These are phyloP conservation scores for Todiramphus saurophagus DNA, from an alignment of 2,113 vertebrate genomes.

Conservation along the genomic window DNA sequence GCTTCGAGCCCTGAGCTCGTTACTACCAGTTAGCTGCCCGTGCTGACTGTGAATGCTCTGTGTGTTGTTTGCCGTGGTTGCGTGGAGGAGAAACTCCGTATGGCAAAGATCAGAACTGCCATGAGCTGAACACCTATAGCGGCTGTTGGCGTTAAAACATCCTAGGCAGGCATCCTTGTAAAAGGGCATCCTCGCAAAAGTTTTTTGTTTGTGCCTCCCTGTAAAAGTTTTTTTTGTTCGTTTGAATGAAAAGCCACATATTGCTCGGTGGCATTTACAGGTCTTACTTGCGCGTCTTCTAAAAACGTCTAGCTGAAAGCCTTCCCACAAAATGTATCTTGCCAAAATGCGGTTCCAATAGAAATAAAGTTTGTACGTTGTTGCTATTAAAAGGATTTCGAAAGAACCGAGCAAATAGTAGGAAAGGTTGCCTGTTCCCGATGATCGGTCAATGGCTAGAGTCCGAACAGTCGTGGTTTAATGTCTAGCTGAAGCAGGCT, in stretches of 20 bases:
- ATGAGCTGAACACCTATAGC: background rate
- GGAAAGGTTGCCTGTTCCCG: background rate
- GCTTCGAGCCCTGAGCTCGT: background rate
- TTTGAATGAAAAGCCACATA: background rate
- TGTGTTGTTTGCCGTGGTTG: rapidly evolving
- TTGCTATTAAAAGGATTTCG: background rate
- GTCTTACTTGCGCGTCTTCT: background rate
- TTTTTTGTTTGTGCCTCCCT: no score
- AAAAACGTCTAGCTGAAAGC: background rate
- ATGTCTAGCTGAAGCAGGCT: rapidly evolving
- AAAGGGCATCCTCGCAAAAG: background rate
- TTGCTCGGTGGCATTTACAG: background rate
- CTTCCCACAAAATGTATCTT: background rate
- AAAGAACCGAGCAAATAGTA: background rate
- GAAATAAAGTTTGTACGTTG: background rate
- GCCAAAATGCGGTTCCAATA: background rate
- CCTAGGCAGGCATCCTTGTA: rapidly evolving
- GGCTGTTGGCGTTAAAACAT: background rate
- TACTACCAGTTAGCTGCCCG: rapidly evolving
- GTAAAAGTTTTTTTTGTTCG: background rate
- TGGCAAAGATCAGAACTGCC: background rate
- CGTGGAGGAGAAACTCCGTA: rapidly evolving
- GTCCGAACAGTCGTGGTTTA: rapidly evolving
- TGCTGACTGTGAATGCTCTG: rapidly evolving
- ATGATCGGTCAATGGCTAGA: background rate